Base-by-base conservation (phyloP, 2,797 vertebrate species). In the Gobio occitaniae region DNA sequence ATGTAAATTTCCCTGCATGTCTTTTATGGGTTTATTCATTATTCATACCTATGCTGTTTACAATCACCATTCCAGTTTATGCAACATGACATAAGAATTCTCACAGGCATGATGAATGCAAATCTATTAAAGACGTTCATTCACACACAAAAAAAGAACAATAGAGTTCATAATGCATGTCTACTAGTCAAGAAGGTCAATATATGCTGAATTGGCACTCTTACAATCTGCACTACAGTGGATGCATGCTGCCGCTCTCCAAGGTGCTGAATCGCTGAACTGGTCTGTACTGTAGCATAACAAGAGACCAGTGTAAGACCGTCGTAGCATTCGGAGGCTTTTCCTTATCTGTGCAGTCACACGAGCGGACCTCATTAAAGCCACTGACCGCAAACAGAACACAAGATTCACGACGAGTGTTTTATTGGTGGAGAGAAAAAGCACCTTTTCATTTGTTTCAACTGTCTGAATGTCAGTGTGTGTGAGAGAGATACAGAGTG, bases 191-290 rank as follows among this genome's bases (percentile, higher is more conserved):
- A 19, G 66, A 50, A 84, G 90, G 85, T 59, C 84, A 86, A 86
- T 82, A 89, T 75, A 21, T 90, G 90, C 91, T 89, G 90, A 86
- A 87, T 52, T 74, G 84, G 89, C 83, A 80, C 71, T 86, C 86
- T 84, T 29, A 15, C 32, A 63, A 63, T 63, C 63, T 80, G 48
- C 70, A 56, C 72, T 70, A 71, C 61, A 70, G 29, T 25, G 50
- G 48, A 50, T 50, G 32, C 21, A 17, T 25, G 82, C 38, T 16
- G 76, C 15, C 2, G 56, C 87, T 89, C 78, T 86, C 86, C 85
- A 71, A 83, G 80, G 86, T 89, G 69, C 90, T 90, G 90, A 91
- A 91, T 86, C 65, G 78, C 84, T 66, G 81, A 50, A 77, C 75
- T 86, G 75, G 48, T 84, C 66, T 63, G 78, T 83, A 63, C 70